Percentiles rank a stretch among this genome's conserved stretches.
Conservation (phyloP, 1,140 invertebrate genomes). For the Euborellia annulipes region DNA sequence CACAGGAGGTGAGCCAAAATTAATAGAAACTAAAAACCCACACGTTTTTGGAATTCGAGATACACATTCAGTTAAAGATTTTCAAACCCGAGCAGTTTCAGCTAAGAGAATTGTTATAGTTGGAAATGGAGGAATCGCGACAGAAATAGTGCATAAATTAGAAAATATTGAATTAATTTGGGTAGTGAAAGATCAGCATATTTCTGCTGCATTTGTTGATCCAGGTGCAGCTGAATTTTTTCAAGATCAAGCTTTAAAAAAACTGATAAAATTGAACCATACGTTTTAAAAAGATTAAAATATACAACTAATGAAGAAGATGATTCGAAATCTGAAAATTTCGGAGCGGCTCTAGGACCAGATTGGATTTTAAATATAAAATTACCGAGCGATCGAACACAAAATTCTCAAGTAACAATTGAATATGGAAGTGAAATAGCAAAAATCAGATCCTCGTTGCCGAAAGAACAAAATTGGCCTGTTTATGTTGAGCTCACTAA, state of each 20-base stretch:
- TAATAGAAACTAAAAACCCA: conserved; percentile 45
- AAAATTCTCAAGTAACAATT: conserved; percentile 29
- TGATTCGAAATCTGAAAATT: conserved; percentile 25
- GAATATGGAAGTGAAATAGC: conserved; percentile 58
- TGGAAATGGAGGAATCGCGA: conserved; percentile 96
- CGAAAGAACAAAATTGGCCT: conserved; percentile 37
- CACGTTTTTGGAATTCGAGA: conserved; percentile 80
- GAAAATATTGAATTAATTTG: conserved; percentile 74
- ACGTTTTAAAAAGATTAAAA: conserved; percentile 45
- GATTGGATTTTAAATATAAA: conserved; percentile 75
- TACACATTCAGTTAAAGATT: conserved; percentile 79
- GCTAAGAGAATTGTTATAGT: conserved; percentile 64
- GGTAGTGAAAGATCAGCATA: conserved; percentile 85
- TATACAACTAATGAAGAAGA: conserved; percentile 35
- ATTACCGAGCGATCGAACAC: conserved; percentile 34
- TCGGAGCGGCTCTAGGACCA: conserved; percentile 79
- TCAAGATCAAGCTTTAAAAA: conserved; percentile 30
- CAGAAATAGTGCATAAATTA: conserved; percentile 83
- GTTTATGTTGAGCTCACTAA: conserved; percentile 60
- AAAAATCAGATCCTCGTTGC: too few species aligned
- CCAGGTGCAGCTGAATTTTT: conserved; percentile 92
- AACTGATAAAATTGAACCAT: conserved; percentile 15
- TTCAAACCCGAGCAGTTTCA: conserved; percentile 49
- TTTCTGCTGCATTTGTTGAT: conserved; percentile 87
- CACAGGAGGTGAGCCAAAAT: conserved; percentile 69